Conservation (phyloP, 1,140 invertebrate species). For the Sminthurinus signatus region DNA sequence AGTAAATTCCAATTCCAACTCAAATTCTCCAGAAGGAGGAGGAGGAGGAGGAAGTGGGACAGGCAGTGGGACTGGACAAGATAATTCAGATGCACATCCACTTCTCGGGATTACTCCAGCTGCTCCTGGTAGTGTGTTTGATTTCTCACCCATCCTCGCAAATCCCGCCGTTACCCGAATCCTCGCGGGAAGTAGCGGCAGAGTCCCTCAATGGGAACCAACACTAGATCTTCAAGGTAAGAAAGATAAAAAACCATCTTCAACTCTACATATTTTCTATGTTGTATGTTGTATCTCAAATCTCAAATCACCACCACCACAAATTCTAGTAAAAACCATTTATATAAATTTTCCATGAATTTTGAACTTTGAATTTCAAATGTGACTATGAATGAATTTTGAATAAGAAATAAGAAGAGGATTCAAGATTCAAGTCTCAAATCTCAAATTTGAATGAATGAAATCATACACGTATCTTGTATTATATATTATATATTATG, state of each 20-base stretch:
- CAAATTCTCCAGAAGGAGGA: slow-evolving; percentile 5
- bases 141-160: slow-evolving; percentile 42
- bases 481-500: too few relatives aligned
- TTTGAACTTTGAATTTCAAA: too few relatives aligned
- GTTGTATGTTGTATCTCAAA: neutral
- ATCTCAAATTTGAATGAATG: too few relatives aligned
- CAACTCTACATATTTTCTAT: neutral
- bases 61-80: neutral
- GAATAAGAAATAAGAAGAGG: too few relatives aligned
- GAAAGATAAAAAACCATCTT: slow-evolving; percentile 34
- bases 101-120: slow-evolving; percentile 41
- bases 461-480: too few relatives aligned
- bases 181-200: slow-evolving; percentile 41
- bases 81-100: slow-evolving; percentile 39
- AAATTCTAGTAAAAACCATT: too few relatives aligned
- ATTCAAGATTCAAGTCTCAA: too few relatives aligned
- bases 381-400: neutral
- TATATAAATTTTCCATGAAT: neutral
- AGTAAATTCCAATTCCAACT: slow-evolving; percentile 4
- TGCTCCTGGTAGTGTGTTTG: slow-evolving; percentile 40
- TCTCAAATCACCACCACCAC: too few relatives aligned
- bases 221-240: slow-evolving; percentile 41
- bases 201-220: slow-evolving; percentile 42
- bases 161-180: slow-evolving; percentile 42
- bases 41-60: slow-evolving; percentile 1